Evolutionary conservation across 2,888 invertebrate species (phyloP).

Genomic region (Cecidostiba fungosa): DNA sequence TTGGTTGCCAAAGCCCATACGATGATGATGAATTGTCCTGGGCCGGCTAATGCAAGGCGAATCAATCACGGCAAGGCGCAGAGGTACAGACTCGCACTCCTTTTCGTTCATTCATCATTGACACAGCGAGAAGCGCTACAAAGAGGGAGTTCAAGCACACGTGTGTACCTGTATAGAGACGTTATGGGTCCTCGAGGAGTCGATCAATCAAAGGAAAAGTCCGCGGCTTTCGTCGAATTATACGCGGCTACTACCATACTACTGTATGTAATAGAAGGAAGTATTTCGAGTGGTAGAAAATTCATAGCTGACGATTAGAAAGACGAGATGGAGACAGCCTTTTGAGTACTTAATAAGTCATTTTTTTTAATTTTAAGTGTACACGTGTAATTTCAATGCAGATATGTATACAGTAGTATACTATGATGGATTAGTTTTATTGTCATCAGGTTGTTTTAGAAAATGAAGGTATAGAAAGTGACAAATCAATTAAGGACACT

Average conservation of each 20-base stretch:
- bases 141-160: background rate
- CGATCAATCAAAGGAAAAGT: constrained; percentile 52
- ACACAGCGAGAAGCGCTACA: constrained; percentile 3
- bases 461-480: background rate
- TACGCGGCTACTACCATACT: background rate
- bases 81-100: background rate
- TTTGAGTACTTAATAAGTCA: background rate
- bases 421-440: background rate
- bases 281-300: background rate
- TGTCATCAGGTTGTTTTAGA: background rate
- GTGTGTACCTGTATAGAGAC: constrained; percentile 36
- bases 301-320: background rate
- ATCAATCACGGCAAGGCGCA: constrained; percentile 44
- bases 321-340: background rate
- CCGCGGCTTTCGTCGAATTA: constrained; percentile 8
- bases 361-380: background rate
- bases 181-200: background rate
- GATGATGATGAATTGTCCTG: constrained; percentile 46
- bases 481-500: background rate
- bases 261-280: background rate
- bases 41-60: constrained; percentile 20
- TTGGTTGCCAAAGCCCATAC: background rate
- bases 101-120: constrained; percentile 57
- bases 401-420: background rate
- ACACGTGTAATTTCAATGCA: background rate